Evolutionary conservation across 2,113 vertebrate genomes (phyloP), one percentile per base, ranked within the genome.

Genomic region (Odocoileus virginianus): DNA sequence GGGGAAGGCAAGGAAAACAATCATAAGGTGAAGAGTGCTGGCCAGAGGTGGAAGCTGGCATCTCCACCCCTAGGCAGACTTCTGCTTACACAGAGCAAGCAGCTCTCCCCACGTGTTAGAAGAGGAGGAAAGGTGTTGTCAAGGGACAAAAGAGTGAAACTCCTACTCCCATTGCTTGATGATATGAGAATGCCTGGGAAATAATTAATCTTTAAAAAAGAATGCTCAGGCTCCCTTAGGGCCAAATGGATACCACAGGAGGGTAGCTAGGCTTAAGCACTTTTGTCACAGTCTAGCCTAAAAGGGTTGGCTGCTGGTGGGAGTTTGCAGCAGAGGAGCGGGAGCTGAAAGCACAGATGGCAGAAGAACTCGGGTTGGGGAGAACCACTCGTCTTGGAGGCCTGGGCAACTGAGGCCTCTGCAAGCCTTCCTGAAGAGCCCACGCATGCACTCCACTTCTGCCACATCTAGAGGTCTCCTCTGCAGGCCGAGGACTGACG

Each of bases 401-500:
- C 86, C 67, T 45, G 23, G 14, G 40, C 58, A 86, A 21, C 52
- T 19, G 33, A 7, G 17, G 17, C 11, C 57, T 64, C 30, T 13
- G 11, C 4, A 43, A 23, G 47, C 7, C 52, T 71, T 94, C 50
- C 21, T 5, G 17, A 28, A 79, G n/a, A 83, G 14, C 47, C 47
- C 55, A 54, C 6, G 9, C 28, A 25, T 1, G 27, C 25, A 23
- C 36, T 84, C 5, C 40, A 30, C 7, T 28, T 50, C n/a, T 76
- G 28, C 36, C 47, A 13, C 2, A 60, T 45, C 83, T 33, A 57
- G 16, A 15, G 8, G 12, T 19, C 50, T 40, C 40, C 67, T 55
- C n/a, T 50, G 14, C 17, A 58, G 54, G 40, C 40, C 12, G 0
- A 3, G 4, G 12, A n/a, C 1, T n/a, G 71, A 55, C 16, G 43